Evolutionary conservation across 2,797 vertebrate genomes (phyloP).

Genomic region (Pangasius larnaudii): DNA sequence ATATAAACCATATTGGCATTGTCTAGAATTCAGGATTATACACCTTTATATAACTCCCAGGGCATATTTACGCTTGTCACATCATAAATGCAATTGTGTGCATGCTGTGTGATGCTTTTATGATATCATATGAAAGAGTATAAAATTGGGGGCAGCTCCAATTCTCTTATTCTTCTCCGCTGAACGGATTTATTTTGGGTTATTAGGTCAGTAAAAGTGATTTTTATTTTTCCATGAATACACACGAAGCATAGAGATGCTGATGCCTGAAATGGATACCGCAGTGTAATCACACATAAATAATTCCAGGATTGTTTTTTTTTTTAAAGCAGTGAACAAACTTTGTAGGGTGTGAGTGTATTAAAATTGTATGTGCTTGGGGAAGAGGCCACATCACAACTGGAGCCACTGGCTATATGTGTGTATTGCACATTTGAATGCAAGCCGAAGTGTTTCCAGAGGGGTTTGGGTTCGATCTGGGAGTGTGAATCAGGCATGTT

Average conservation of each 20-base stretch:
- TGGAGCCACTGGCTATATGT: conserved; percentile 32
- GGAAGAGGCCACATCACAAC: conserved; percentile 26
- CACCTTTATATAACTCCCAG: conserved; percentile 16
- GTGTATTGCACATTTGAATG: conserved; percentile 3
- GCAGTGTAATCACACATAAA: conserved; percentile 26
- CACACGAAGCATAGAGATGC: background rate
- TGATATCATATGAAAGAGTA: background rate
- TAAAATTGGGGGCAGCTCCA: background rate
- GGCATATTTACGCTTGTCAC: background rate
- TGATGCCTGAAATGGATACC: background rate
- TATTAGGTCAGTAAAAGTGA: conserved; percentile 18
- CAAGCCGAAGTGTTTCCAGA: background rate
- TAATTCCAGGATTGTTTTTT: conserved; percentile 37
- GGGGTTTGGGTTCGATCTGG: conserved; percentile 35
- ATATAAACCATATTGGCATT: conserved; percentile 52
- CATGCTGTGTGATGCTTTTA: background rate
- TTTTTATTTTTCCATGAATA: background rate
- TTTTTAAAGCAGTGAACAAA: conserved; percentile 53
- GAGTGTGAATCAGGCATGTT: conserved; percentile 30
- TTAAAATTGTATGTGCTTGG: conserved; percentile 58
- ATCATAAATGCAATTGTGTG: background rate
- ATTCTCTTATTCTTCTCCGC: background rate
- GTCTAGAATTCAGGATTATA: background rate
- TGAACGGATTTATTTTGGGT: conserved; percentile 13
- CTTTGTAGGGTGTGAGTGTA: conserved; percentile 40